Evolutionary conservation across 1,140 invertebrate genomes (phyloP), one percentile per base, ranked within the genome.

Genomic region (Neodiprion fabricii): DNA sequence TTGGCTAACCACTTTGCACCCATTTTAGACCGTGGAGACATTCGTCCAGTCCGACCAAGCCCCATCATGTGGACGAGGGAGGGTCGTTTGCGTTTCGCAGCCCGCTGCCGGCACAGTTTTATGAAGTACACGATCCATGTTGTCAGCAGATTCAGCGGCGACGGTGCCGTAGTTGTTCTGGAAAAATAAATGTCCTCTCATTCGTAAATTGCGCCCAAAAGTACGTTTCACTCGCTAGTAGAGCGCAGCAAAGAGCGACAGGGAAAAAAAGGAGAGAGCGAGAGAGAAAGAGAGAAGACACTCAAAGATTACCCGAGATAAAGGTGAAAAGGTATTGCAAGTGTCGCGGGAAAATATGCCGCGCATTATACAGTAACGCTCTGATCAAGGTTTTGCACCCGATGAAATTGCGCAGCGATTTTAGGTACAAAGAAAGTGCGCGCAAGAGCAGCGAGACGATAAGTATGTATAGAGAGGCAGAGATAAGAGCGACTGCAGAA

Each of bases 71-170:
- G 94, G 14, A 95, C 93, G 79, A 96, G 85, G 83, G 95, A 96
- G 65, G 94, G 94, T 68, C 94, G 90, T 84, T 96, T 96, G 85
- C 93, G 93, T 83, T 92, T 93, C 74, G 89, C 91, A 0, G 79
- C 76, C 12, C 83, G 82, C 71, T 88, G 93, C 87, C 94, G 95
- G 89, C 94, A 96, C 75, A 94, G 89, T 79, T 95, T 92, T 76
- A 96, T 92, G 79, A 97, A 91, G 90, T 95, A 96, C 87, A 96
- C 94, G 67, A 96, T 91, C 95, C 96, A 96, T 61, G 98, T 97
- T 12, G 97, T 99, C 79, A 99, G 92, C 74, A 99, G 91, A 87
- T 99, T 99, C 69, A 99, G 91, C 0, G 99, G 99, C 21, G 98
- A 97, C 0, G 99, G 99, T 5, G 98, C 98, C 12, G 98, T 97